Evolutionary conservation across 2,797 vertebrate species (phyloP), one percentile per base, ranked within the genome.

Genomic region (Darevskia nairensis): DNA sequence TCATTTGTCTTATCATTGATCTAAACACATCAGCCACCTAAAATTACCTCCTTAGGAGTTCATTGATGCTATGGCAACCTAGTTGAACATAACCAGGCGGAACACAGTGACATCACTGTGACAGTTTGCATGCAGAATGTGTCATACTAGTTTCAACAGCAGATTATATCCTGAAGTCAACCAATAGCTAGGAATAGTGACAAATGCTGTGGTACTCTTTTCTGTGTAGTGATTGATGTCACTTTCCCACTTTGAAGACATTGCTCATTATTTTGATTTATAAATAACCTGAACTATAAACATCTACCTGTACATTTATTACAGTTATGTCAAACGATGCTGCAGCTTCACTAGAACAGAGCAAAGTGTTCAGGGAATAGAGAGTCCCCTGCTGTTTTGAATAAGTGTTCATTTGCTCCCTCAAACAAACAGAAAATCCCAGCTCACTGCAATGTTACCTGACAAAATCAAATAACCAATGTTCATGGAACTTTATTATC

Each of bases 71-170:
- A 55, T 9, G 64, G n/a, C 72, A 83, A 82, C 78, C 32, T 15
- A 11, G 4, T 11, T 64, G 29, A 76, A 75, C 15, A 68, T 2
- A 21, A 66, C 35, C 55, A 27, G 44, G n/a, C 21, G 27, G 61
- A 88, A 83, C 25, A 9, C 74, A 59, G 74, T 83, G 81, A 88
- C 80, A 76, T 78, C 74, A 83, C n/a, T 29, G 32, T 3, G 17
- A 29, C 72, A 83, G 72, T 88, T 76, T 35, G 19, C 3, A 39
- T 3, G 23, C 8, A 77, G 35, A 50, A 68, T 64, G 72, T n/a
- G 66, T 27, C 46, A 50, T 15, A 25, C 68, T 27, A 74, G 69
- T 39, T 86, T 78, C 29, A 86, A 32, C 8, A 19, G 44, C 21
- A 84, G 15, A 1, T 19, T 59, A 71, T 2, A 71, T 80, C 50